Base-by-base conservation (phyloP, 2,797 vertebrate genomes). In the Cossypha caffra region DNA sequence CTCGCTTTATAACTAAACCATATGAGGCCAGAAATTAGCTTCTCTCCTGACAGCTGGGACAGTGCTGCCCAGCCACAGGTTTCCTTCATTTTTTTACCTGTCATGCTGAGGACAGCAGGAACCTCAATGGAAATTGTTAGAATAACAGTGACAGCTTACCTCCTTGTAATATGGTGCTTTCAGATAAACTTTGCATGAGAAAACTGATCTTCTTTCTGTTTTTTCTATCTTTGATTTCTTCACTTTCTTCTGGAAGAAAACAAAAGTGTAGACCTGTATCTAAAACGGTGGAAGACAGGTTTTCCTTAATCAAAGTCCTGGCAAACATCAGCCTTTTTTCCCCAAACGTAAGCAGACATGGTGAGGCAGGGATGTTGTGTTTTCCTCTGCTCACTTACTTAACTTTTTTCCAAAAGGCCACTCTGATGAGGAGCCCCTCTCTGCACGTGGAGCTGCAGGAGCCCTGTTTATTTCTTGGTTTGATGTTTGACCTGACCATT, bases 51-150 rank as follows among this genome's bases (percentile, higher is more conserved):
- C 52, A 66, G 47, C 5, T 76, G 51, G 43, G 35, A n/a, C 43
- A 37, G 23, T 11, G n/a, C n/a, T n/a, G n/a, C n/a, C n/a, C n/a
- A n/a, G n/a, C n/a, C 38, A 24, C 35, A 45, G 0, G 0, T 16
- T 24, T 74, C 61, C 42, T 77, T 80, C 28, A 18, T 47, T 74
- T 82, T 67, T 67, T 80, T 40, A 43, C 38, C n/a, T 52, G 52
- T 40, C 35, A 7, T 4, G 8, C 28, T 86, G 35, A 76, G 16
- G 87, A 47, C 35, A 77, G 72, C 47, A 74, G 38, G 47, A 18
- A 43, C 38, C 19, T 37, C 35, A 16, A 18, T 25, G 21, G 62
- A 58, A 88, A 68, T 40, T 0, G 0, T 23, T 59, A 66, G 26
- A 87, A 63, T 4, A 76, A 52, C n/a, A 82, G 38, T 57, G 35